A percentile compares a stretch with the other conserved stretches of the same genome.
Conservation (phyloP, 2,888 invertebrate species). For the Pyrrhia umbra region DNA sequence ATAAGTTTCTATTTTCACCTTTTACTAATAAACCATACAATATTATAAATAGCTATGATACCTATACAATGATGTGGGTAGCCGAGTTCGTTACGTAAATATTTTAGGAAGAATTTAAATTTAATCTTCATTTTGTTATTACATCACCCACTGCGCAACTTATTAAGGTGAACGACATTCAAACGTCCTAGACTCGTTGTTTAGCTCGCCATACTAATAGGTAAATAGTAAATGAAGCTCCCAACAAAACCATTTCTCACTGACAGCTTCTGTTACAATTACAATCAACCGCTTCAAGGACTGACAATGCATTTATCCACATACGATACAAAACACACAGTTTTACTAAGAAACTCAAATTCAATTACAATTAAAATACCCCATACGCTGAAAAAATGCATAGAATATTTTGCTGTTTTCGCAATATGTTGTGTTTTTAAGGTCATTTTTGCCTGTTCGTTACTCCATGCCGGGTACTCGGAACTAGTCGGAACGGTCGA, state of each 20-base stretch:
- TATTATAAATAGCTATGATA: background rate
- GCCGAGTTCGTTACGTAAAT: conserved; percentile 1
- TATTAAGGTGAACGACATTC: conserved; percentile 40
- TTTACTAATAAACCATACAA: background rate
- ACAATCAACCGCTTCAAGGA: conserved; percentile 21
- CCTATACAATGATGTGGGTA: background rate
- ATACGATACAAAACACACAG: background rate
- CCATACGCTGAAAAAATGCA: background rate
- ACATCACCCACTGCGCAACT: conserved; percentile 32
- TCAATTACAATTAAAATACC: background rate
- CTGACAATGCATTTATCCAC: background rate
- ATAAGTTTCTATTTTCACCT: background rate
- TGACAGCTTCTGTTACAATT: conserved; percentile 5
- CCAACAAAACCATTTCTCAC: conserved; percentile 25
- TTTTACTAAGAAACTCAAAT: conserved; percentile 1
- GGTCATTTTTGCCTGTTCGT: conserved; percentile 1
- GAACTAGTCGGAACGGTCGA: conserved; percentile 21
- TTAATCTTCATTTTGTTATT: conserved; percentile 2
- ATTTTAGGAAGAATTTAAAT: conserved; percentile 1
- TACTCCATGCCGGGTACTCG: conserved; percentile 19
- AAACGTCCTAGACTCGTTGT: conserved; percentile 15
- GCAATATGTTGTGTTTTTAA: conserved; percentile 3
- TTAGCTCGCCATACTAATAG: conserved; percentile 17
- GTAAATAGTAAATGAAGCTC: conserved; percentile 15
- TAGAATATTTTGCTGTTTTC: background rate